These are phyloP conservation scores for Oreochromis niloticus DNA, from an alignment of 2,113 vertebrate species.

Conservation along the genomic window DNA sequence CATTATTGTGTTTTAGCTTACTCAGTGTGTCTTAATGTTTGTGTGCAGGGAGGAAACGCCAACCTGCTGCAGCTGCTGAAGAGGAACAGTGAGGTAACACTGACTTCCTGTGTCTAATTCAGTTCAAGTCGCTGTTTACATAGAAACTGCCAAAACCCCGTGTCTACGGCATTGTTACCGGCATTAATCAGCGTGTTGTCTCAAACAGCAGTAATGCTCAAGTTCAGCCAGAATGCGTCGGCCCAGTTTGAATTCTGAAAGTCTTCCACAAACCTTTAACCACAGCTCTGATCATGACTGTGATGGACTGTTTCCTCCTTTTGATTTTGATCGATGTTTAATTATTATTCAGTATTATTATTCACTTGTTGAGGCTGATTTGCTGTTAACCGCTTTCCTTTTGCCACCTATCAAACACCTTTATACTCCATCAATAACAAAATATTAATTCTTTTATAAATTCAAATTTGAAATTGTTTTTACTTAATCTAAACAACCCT, in stretches of 20 bases:
- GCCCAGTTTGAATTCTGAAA: background rate
- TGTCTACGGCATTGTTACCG: background rate
- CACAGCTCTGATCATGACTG: background rate
- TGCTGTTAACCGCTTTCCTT: background rate
- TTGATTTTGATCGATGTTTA: background rate
- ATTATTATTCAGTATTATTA: background rate
- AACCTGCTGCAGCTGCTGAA: slow-evolving; percentile 86
- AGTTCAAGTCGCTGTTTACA: slow-evolving; percentile 4
- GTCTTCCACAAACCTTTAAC: background rate
- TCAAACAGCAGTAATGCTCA: background rate
- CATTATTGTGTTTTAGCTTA: background rate
- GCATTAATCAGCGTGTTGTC: background rate
- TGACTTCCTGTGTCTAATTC: slow-evolving; percentile 19
- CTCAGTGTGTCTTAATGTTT: slow-evolving; percentile 52
- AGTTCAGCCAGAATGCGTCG: background rate
- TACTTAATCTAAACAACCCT: background rate
- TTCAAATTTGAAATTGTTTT: background rate
- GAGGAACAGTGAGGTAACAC: slow-evolving; percentile 91
- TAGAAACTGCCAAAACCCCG: slow-evolving; percentile 31
- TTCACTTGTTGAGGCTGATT: background rate
- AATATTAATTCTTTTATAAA: accelerated
- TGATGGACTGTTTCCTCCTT: accelerated
- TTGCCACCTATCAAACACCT: background rate
- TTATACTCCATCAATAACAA: background rate
- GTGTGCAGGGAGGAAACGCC: slow-evolving; percentile 82